These are phyloP conservation scores for Macrochelys suwanniensis DNA, from an alignment of 2,797 vertebrate species.

Conservation along the genomic window DNA sequence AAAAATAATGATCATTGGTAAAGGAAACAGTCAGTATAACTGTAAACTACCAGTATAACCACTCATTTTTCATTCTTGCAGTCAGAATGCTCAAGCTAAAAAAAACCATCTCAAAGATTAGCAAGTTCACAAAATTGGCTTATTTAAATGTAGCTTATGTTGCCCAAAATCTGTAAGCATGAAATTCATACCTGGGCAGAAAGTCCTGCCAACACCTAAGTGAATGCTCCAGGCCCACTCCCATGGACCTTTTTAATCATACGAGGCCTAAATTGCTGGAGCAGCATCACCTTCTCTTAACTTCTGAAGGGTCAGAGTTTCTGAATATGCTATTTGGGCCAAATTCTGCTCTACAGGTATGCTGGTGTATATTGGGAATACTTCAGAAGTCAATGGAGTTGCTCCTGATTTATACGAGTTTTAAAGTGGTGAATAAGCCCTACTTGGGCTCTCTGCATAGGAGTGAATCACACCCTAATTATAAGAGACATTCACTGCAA, in stretches of 20 bases:
- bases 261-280: slow-evolving; percentile 8
- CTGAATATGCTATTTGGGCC: not conserved
- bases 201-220: not conserved
- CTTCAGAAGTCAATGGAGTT: not conserved
- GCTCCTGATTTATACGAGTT: not conserved
- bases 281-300: slow-evolving; percentile 21
- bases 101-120: slow-evolving; percentile 55
- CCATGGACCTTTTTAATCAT: slow-evolving; percentile 4
- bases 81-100: slow-evolving; percentile 32
- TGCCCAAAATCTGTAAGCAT: slow-evolving; percentile 39
- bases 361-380: not conserved
- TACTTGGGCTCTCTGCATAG: not conserved
- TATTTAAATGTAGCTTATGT: slow-evolving; percentile 51
- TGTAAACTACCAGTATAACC: slow-evolving; percentile 60
- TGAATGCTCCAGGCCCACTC: not conserved
- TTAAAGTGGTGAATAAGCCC: slow-evolving; percentile 48
- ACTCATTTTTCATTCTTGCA: slow-evolving; percentile 73
- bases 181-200: slow-evolving; percentile 61
- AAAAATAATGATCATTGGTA: slow-evolving; percentile 55
- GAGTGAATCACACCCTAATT: not conserved
- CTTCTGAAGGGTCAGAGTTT: not conserved
- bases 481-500: slow-evolving; percentile 33
- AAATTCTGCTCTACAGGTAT: not conserved
- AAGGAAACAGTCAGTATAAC: slow-evolving; percentile 68
- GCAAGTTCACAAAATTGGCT: slow-evolving; percentile 32